Conservation (phyloP, 1,140 invertebrate genomes). For the Drosophila murphyi region DNA sequence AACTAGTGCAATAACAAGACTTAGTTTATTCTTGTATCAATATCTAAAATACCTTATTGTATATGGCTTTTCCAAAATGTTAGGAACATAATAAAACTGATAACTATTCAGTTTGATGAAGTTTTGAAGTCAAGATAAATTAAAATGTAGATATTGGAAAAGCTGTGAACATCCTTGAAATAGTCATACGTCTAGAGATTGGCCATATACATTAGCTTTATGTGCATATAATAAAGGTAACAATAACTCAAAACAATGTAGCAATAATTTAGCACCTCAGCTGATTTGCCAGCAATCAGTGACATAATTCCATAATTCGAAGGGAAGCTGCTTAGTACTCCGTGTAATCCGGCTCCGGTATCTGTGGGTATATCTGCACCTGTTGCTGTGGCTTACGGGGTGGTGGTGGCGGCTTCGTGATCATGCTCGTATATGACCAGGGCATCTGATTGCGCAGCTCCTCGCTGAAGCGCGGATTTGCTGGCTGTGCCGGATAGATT, state of each 20-base stretch:
- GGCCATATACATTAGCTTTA: slow-evolving; percentile 77
- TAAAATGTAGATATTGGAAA: background rate
- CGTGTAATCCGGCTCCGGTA: slow-evolving; percentile 73
- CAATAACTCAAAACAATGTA: slow-evolving; percentile 67
- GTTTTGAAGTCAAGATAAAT: too few relatives aligned
- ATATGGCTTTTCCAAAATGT: background rate
- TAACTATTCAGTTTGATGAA: too few relatives aligned
- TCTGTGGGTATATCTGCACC: slow-evolving; percentile 77
- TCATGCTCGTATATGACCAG: slow-evolving; percentile 79
- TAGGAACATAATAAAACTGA: too few relatives aligned
- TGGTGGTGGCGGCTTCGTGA: slow-evolving; percentile 70
- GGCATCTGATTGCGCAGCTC: slow-evolving; percentile 81
- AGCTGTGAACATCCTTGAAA: too few relatives aligned
- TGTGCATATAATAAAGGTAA: slow-evolving; percentile 73
- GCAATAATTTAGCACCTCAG: slow-evolving; percentile 34
- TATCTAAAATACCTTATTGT: too few relatives aligned
- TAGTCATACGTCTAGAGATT: slow-evolving; percentile 38
- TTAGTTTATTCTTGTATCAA: too few relatives aligned
- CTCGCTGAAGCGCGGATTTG: slow-evolving; percentile 68
- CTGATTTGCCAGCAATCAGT: slow-evolving; percentile 55
- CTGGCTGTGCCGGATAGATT: slow-evolving; percentile 50
- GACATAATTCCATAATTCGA: slow-evolving; percentile 12
- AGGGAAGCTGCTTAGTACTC: slow-evolving; percentile 51
- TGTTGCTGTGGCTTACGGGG: slow-evolving; percentile 76
- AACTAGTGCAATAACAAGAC: too few relatives aligned